Base-by-base conservation (phyloP, 1,140 invertebrate species). In the Adoxophyes honmai region DNA sequence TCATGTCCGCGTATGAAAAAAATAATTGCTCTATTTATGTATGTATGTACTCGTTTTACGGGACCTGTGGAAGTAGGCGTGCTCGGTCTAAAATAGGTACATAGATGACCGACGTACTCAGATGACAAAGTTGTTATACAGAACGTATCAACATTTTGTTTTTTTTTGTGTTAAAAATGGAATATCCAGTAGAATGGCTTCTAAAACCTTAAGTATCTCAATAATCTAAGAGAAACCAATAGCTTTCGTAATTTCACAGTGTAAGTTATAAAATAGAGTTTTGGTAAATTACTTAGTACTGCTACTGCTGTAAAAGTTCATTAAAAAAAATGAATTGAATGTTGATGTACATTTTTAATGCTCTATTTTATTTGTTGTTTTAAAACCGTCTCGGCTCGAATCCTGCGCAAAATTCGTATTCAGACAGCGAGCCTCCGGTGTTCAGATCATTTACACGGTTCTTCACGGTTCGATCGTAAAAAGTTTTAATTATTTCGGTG, bases 401-500 rank as follows among this genome's bases (percentile, higher is more conserved):
- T 73, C 73, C 71, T 70, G 57, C 68, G 65, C 63, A 55, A 61
- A 61, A 60, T 66, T 62, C 56, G 55, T 55, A 64, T 64, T 64
- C 61, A 53, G 34, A 35, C 55, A 44, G 56, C 59, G 51, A 68
- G 44, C 51, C 34, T 38, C 34, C 36, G 62, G 55, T 55, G 69
- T 66, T 72, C 42, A 60, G 58, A 66, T 72, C 59, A 64, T 80
- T 77, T 74, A 75, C 72, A 70, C 63, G 55, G 60, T 57, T 57
- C 70, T 72, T 60, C 55, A 66, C 57, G 68, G 61, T 64, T 68
- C 38, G 70, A 70, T 81, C 80, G 75, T 86, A 80, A 87, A 86
- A 85, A 87, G 75, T 87, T 86, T 85, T 82, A 84, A 87, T 86
- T 87, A 86, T 86, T 86, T 84, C 70, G 66, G 66, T 51, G 66